A percentile compares a stretch with the other conserved stretches of the same genome.
Conservation (phyloP, 2,888 invertebrate genomes). For the Camptogramma bilineatum region DNA sequence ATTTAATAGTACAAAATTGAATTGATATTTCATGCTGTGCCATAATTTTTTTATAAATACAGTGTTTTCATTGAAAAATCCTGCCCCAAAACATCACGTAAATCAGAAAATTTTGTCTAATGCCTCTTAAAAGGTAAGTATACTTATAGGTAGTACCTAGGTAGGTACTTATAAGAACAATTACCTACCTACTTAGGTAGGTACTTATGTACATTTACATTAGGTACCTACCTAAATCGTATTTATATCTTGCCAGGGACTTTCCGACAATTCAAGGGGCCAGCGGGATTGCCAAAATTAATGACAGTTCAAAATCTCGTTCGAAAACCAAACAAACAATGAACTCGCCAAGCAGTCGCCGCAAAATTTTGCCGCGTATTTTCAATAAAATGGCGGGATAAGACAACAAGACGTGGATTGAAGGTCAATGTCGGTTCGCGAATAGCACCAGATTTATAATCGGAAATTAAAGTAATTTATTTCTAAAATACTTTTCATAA, state of each 20-base stretch:
- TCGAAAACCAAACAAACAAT: conserved; percentile 29
- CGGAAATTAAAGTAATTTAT: conserved; percentile 32
- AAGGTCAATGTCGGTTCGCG: conserved; percentile 60
- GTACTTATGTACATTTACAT: neutral
- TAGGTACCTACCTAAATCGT: neutral
- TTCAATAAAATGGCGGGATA: conserved; percentile 52
- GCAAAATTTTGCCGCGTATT: conserved; percentile 51
- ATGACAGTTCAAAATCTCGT: conserved; percentile 28
- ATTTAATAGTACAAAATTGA: too few species aligned
- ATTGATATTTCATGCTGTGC: too few species aligned
- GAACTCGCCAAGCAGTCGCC: conserved; percentile 33
- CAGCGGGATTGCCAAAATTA: neutral
- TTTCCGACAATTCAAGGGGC: neutral
- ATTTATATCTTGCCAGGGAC: conserved; percentile 1
- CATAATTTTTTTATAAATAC: too few species aligned
- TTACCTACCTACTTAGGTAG: neutral
- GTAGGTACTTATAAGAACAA: too few species aligned
- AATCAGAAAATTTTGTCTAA: too few species aligned
- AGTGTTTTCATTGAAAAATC: too few species aligned
- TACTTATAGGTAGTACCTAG: too few species aligned
- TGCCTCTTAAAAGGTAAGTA: too few species aligned
- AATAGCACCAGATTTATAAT: conserved; percentile 40
- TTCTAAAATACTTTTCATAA: conserved; percentile 19
- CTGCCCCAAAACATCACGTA: too few species aligned
- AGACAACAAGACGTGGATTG: conserved; percentile 37